These are phyloP conservation scores for Carduelis carduelis DNA, from an alignment of 2,797 vertebrate genomes.

Conservation along the genomic window DNA sequence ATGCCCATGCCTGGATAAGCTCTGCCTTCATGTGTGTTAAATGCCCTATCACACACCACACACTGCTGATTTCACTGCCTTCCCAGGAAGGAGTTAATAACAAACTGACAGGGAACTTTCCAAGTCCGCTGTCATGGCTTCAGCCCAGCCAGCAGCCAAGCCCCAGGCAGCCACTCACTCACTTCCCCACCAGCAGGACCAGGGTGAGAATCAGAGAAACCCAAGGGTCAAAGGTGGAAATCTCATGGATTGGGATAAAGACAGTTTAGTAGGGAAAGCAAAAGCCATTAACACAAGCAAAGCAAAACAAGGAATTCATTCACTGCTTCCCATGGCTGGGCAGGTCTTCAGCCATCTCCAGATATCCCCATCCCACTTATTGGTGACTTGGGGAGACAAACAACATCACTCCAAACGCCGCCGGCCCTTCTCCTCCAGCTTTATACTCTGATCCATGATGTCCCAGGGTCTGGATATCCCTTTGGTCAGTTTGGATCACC, in stretches of 20 bases:
- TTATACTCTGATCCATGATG: not conserved
- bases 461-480: not conserved
- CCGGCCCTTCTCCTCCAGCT: not conserved
- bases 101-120: not conserved
- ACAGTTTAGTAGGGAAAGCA: not conserved
- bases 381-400: not conserved
- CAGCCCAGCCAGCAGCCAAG: not conserved
- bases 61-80: not conserved
- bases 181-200: not conserved
- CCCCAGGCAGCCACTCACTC: not conserved
- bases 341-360: not conserved
- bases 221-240: not conserved
- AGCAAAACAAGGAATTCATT: not conserved
- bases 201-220: not conserved
- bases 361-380: accelerated
- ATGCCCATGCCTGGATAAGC: not conserved
- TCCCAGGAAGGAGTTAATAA: not conserved
- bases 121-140: not conserved
- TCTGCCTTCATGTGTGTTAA: not conserved
- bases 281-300: not conserved
- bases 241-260: not conserved
- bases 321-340: not conserved
- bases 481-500: not conserved
- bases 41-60: not conserved
- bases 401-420: accelerated